Base-by-base conservation (phyloP, 1,140 invertebrate genomes). In the Aphaenogaster rudis region DNA sequence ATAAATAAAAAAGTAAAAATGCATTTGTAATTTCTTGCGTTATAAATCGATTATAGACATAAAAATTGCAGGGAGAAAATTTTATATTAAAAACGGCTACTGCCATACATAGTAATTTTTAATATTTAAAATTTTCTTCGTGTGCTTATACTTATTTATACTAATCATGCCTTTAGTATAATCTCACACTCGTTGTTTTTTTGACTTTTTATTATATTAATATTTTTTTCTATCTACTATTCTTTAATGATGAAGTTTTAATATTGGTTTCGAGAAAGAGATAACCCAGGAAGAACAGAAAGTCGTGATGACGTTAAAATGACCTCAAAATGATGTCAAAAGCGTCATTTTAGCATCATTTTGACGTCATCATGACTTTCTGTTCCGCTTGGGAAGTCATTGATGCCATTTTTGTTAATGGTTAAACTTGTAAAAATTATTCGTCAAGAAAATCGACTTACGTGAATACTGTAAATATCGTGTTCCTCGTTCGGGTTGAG, bases 401-500 rank as follows among this genome's bases (percentile, higher is more conserved):
- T 28, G 33, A 57, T 15, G 39, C 3, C 2, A 59, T 28, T 76
- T 74, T 74, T 54, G 7, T 71, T 54, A 57, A 74, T 2, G 11
- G 7, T 71, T 69, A 33, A 71, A 71, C 0, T 57, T 59, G 39
- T 45, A 7, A 76, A 76, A 59, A 59, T 76, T 21, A 57, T 59
- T 57, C 28, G 13, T 6, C n/a, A 42, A 28, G 52, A 57, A 69
- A 54, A 28, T 76, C 1, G 15, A 95, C 95, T 96, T 96, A 98
- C 98, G 78, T 97, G 95, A 88, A 96, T 95, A 39, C 96, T 96
- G 87, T 98, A 98, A 92, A 97, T 97, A 88, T 97, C 96, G 45
- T 96, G 96, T 33, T 96, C 94, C 72, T 96, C 96, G 92, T 98
- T 99, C 3, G 98, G 98, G 96, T 99, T 99, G 0, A 99, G 93